Conservation (phyloP, 2,888 invertebrate species). For the Rhamnusium bicolor region DNA sequence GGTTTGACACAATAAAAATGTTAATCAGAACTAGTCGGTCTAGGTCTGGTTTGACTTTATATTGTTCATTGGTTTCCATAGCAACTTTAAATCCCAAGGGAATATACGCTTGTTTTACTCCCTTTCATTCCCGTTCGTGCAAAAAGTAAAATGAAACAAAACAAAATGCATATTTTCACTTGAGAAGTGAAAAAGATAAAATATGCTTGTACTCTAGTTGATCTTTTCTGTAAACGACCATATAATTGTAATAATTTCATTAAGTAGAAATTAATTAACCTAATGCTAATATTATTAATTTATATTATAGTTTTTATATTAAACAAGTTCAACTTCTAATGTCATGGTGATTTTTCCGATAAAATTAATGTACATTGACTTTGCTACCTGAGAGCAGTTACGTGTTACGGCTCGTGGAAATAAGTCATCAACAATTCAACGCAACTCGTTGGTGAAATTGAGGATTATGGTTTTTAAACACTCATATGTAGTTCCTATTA, state of each 20-base stretch:
- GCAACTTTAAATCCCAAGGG: no score
- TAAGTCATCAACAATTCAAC: background rate
- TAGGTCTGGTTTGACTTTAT: no score
- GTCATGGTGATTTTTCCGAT: constrained; percentile 17
- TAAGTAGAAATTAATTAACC: background rate
- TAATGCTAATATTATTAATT: background rate
- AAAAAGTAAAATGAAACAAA: no score
- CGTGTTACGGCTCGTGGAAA: background rate
- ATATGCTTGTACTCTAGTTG: no score
- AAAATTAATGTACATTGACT: constrained; percentile 8
- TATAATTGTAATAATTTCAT: background rate
- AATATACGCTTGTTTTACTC: no score
- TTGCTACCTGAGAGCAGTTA: constrained; percentile 19
- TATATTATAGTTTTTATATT: constrained; percentile 12
- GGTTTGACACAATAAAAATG: no score
- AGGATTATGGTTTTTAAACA: constrained; percentile 49
- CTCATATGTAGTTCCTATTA: constrained; percentile 59
- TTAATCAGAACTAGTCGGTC: no score
- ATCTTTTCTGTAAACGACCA: background rate
- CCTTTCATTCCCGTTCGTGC: no score
- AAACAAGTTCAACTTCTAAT: background rate
- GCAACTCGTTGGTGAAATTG: background rate
- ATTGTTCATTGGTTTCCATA: no score
- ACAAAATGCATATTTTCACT: no score
- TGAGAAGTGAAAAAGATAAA: no score